phyloP scores from a whole-genome alignment of 2,797 vertebrate species.

The Australoheros facetus region DNA sequence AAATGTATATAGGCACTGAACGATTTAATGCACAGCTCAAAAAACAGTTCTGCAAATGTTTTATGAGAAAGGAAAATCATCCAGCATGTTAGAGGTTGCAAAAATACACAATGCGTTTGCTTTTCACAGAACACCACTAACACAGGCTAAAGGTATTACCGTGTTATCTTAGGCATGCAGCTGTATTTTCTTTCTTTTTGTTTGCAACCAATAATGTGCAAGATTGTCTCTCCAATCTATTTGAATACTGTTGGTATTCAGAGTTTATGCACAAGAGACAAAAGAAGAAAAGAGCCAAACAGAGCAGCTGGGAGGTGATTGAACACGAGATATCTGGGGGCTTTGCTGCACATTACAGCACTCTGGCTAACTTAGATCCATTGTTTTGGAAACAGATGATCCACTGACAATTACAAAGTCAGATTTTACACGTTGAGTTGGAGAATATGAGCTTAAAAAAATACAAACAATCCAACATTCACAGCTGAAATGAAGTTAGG shows the following conservation, averaged over 20 bases:
- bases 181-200: conserved; percentile 12
- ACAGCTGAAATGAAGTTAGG: not conserved
- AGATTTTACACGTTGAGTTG: conserved; percentile 18
- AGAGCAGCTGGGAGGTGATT: conserved; percentile 48
- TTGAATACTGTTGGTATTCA: conserved; percentile 36
- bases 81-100: not conserved
- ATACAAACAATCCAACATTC: not conserved
- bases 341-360: conserved; percentile 6
- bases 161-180: not conserved
- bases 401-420: conserved; percentile 20
- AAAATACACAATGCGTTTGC: not conserved
- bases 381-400: conserved; percentile 34
- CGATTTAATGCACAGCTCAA: not conserved
- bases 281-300: conserved; percentile 50
- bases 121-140: not conserved
- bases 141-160: not conserved
- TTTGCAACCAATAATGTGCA: conserved; percentile 12
- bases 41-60: not conserved
- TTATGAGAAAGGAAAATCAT: not conserved
- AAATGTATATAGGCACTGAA: not conserved
- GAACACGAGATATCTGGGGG: conserved; percentile 41
- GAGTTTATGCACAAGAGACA: conserved; percentile 53
- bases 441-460: conserved; percentile 19
- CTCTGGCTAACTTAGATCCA: conserved; percentile 29
- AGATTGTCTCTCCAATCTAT: conserved; percentile 27